These are phyloP conservation scores for Babyrousa celebensis DNA, from an alignment of 2,797 vertebrate species.

Conservation along the genomic window DNA sequence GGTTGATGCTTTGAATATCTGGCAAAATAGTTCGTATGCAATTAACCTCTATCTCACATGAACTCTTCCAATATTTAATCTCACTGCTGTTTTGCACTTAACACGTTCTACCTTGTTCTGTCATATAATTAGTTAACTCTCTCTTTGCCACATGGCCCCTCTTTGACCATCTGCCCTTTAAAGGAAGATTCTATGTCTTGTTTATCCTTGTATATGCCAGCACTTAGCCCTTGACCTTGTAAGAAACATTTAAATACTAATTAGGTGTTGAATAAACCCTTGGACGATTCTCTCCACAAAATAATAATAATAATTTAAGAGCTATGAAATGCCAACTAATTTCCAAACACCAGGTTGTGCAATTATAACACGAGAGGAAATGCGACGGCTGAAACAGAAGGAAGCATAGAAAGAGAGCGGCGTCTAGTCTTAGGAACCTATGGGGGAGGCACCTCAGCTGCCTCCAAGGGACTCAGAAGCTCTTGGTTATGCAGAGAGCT, in stretches of 20 bases:
- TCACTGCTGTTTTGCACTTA: background rate
- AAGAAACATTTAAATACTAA: background rate
- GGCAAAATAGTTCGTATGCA: background rate
- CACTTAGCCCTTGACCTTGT: background rate
- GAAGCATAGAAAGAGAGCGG: background rate
- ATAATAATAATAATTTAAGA: background rate
- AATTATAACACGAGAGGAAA: background rate
- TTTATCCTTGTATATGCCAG: background rate
- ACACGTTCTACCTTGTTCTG: background rate
- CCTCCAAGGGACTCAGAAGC: background rate
- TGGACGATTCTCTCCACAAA: background rate
- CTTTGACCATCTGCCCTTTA: background rate
- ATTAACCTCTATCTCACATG: background rate
- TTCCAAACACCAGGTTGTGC: background rate
- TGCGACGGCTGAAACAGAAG: background rate
- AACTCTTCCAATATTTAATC: background rate
- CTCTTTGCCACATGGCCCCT: background rate
- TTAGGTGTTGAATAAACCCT: background rate
- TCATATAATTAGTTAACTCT: background rate
- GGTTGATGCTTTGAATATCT: conserved; percentile 31
- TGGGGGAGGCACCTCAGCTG: too few relatives aligned
- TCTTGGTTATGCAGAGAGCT: background rate
- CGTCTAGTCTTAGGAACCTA: background rate
- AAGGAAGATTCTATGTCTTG: background rate
- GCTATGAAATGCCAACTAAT: background rate